Evolutionary conservation across 1,140 invertebrate species (phyloP).

Genomic region (Drosophila paulistorum): DNA sequence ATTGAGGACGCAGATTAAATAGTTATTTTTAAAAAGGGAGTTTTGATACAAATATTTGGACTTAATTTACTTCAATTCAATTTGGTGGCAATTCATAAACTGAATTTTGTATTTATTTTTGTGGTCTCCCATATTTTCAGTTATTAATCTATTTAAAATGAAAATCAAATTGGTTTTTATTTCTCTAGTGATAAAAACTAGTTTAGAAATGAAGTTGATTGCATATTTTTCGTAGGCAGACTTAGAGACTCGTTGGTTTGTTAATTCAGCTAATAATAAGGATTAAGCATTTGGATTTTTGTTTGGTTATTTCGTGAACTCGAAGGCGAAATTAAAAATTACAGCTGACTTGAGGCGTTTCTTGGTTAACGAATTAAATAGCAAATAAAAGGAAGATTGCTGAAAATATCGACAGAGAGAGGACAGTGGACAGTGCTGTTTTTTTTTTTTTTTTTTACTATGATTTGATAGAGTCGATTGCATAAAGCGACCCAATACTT

Average conservation of each 20-base stretch:
- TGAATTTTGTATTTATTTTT: too few relatives aligned
- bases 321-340: constrained; percentile 70
- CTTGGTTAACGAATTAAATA: constrained; percentile 43
- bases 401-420: constrained; percentile 40
- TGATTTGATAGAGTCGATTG: constrained; percentile 54
- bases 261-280: not conserved
- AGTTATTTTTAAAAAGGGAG: too few relatives aligned
- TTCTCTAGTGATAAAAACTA: too few relatives aligned
- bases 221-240: too few relatives aligned
- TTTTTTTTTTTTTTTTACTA: constrained; percentile 46
- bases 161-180: too few relatives aligned
- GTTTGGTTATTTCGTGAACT: constrained; percentile 15
- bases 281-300: not conserved
- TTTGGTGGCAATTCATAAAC: too few relatives aligned
- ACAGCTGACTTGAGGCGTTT: constrained; percentile 64
- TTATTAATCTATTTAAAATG: too few relatives aligned
- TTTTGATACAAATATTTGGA: too few relatives aligned
- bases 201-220: too few relatives aligned
- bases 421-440: constrained; percentile 71
- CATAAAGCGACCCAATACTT: constrained; percentile 32
- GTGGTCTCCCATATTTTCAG: too few relatives aligned
- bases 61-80: too few relatives aligned
- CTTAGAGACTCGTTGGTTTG: constrained; percentile 1
- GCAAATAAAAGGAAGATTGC: constrained; percentile 52
- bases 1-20: too few relatives aligned